These are phyloP conservation scores for Megalonaias nervosa DNA, from an alignment of 1,140 invertebrate genomes.

Conservation along the genomic window DNA sequence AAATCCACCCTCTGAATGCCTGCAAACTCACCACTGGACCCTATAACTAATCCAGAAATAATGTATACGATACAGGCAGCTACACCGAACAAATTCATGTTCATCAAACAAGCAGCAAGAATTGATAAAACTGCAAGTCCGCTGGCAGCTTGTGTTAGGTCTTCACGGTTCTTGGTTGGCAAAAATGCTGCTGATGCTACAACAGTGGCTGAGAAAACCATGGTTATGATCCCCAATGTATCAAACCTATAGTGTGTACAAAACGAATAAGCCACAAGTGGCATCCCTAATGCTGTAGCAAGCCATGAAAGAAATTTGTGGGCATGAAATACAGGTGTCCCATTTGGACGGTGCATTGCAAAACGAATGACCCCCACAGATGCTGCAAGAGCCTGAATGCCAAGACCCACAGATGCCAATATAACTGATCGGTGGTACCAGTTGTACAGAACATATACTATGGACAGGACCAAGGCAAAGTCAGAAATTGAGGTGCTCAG, in stretches of 20 bases:
- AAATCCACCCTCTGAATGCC: slow-evolving; percentile 49
- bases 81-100: slow-evolving; percentile 46
- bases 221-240: slow-evolving; percentile 32
- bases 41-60: slow-evolving; percentile 35
- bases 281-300: slow-evolving; percentile 42
- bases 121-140: slow-evolving; percentile 48
- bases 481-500: slow-evolving; percentile 51
- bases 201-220: slow-evolving; percentile 32
- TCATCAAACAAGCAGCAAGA: slow-evolving; percentile 29
- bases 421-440: slow-evolving; percentile 8
- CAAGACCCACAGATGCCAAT: slow-evolving; percentile 40
- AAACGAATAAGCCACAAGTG: slow-evolving; percentile 44
- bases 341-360: slow-evolving; percentile 26
- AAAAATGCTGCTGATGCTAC: slow-evolving; percentile 30
- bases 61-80: slow-evolving; percentile 42
- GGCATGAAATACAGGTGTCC: slow-evolving; percentile 24
- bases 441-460: slow-evolving; percentile 32
- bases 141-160: slow-evolving; percentile 37
- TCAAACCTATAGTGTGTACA: slow-evolving; percentile 21
- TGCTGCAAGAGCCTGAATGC: slow-evolving; percentile 46
- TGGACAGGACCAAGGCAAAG: slow-evolving; percentile 39
- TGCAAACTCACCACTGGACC: slow-evolving; percentile 34
- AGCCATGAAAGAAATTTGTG: slow-evolving; percentile 50
- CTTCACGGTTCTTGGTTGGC: slow-evolving; percentile 23
- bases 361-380: slow-evolving; percentile 45